Evolutionary conservation across 2,113 vertebrate genomes (phyloP), one percentile per base, ranked within the genome.

Genomic region (Hydrochoerus hydrochaeris): DNA sequence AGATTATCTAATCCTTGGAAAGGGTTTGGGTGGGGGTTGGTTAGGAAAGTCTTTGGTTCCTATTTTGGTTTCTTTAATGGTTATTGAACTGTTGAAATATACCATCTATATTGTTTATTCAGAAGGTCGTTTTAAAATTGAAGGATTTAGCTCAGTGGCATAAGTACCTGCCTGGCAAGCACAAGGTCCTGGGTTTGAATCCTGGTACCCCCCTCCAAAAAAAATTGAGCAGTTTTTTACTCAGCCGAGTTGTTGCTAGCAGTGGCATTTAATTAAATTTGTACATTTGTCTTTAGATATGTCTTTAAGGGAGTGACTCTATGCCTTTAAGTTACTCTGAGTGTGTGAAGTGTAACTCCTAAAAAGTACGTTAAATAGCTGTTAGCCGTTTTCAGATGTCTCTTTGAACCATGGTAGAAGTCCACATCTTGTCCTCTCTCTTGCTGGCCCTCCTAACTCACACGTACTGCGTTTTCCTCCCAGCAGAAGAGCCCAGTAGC

Each of bases 401-500:
- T 67, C 32, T 95, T 65, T 60, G 14, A 81, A 32, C 63, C 58
- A 20, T 54, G 12, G 14, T 3, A 0, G 86, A 87, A 71, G 73
- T 90, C 38, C 62, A 46, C 4, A 44, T n/a, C 22, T 35, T 41
- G 3, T 52, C 57, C 11, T 54, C 77, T 26, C 28, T 20, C 69
- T 77, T 24, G 16, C 90, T 85, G 19, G n/a, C 16, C 52, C 0
- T 44, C 44, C 10, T 32, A 41, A 75, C 2, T 62, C 22, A 17
- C 38, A 44, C 7, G 4, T 82, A 5, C 17, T 65, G 1, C 0
- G 0, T 97, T 97, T 83, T 91, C 96, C 80, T 98, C 97, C 93
- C 75, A 99, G 98, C 98, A 0, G 99, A 98, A 30, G 99, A 99
- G 84, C 98, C 99, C 16, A 99, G 99, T 83, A 99, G 98, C 77